Base-by-base conservation (phyloP, 2,888 invertebrate species). In the Ormyrus labotus region DNA sequence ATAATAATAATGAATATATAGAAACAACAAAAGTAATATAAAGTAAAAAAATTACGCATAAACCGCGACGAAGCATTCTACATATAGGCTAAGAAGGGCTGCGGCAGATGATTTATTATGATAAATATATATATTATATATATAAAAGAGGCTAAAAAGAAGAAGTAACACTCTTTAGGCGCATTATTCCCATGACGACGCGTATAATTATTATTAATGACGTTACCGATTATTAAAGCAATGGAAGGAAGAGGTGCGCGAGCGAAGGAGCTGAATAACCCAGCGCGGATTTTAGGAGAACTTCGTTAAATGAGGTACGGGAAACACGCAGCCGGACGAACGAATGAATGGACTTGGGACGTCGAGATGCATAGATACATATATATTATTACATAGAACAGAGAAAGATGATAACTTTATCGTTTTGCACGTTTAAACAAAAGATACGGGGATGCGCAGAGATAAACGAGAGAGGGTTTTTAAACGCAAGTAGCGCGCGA, bases 11-110 rank as follows among this genome's bases (percentile, higher is more conserved):
- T 81, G 61, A 70, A 69, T 63, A 71, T 57, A 81, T 73, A 81
- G 70, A 82, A 75, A 55, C 82, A 82, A 83, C 82, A 82, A 77
- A 68, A 68, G 65, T 78, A 75, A 65, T 69, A 67, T 58, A 76
- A 11, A 55, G 63, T 34, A 69, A 48, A 60, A 78, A 74, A 75
- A 55, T 73, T 69, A 58, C 76, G 65, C 61, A 71, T 75, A 72
- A 64, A 65, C 55, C 65, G 73, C 75, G 81, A 69, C 53, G 61
- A 70, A 53, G 70, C 76, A 81, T 81, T 81, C 58, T 81, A 69
- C 45, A 71, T 76, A 67, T 72, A 79, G 47, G 65, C 63, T 76
- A 76, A 72, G 55, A 58, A 71, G 19, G 63, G 61, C 67, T 78
- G 67, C 57, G 58, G 69, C 76, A 75, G 70, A 80, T 80, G 61